phyloP scores from a whole-genome alignment of 2,113 vertebrate genomes.

The Perognathus longimembris region DNA sequence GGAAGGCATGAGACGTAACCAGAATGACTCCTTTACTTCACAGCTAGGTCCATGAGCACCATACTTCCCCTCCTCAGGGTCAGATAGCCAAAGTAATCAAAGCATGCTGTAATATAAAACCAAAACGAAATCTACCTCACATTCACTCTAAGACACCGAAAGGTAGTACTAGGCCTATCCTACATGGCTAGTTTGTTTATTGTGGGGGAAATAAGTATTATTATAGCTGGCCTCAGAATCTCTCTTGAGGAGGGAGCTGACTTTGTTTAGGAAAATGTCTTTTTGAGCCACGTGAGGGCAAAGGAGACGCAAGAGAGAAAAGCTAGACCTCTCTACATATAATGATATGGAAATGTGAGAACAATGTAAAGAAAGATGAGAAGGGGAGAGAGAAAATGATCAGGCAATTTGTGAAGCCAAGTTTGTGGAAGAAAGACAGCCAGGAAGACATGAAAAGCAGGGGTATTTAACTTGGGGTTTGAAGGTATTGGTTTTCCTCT shows the following conservation, averaged over 20 bases:
- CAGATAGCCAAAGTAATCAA: conserved; percentile 19
- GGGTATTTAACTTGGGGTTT: neutral
- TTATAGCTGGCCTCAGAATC: neutral
- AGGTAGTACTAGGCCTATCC: neutral
- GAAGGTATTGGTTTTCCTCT: neutral
- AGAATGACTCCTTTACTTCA: neutral
- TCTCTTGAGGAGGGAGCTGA: neutral
- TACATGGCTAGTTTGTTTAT: conserved; percentile 2
- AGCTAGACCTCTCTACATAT: neutral
- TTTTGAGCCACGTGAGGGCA: neutral
- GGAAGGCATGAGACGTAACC: neutral
- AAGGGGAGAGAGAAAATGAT: neutral
- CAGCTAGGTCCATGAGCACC: neutral
- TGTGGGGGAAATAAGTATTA: neutral
- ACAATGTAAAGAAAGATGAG: neutral
- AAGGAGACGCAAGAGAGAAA: neutral
- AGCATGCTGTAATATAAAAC: conserved; percentile 14
- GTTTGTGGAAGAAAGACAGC: neutral
- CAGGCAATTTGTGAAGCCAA: neutral
- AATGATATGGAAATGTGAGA: conserved; percentile 34
- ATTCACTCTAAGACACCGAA: neutral
- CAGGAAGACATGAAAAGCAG: neutral
- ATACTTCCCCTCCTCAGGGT: neutral
- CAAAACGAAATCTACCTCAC: neutral
- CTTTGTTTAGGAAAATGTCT: conserved; percentile 36